These are phyloP conservation scores for Phaetusa simplex DNA, from an alignment of 2,113 vertebrate genomes.

Conservation along the genomic window DNA sequence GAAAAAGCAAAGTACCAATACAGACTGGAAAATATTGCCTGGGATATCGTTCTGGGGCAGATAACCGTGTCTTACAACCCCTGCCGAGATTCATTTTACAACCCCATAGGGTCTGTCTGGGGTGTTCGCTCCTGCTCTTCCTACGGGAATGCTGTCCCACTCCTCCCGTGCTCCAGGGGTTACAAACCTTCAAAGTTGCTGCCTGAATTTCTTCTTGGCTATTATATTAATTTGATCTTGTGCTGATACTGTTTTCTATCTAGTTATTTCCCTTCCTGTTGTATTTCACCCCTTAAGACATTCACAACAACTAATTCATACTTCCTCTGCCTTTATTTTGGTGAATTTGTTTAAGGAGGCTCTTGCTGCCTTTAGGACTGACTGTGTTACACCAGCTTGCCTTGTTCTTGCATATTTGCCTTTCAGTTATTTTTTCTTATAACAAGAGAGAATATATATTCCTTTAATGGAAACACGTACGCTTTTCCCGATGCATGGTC, in stretches of 20 bases:
- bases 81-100: neutral
- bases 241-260: neutral
- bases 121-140: neutral
- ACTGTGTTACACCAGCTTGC: neutral
- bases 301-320: neutral
- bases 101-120: neutral
- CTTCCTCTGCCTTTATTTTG: neutral
- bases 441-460: neutral
- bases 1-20: neutral
- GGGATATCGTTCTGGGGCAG: neutral
- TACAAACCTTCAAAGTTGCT: neutral
- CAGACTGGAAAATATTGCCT: neutral
- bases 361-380: neutral
- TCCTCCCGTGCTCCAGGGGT: neutral
- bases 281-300: neutral
- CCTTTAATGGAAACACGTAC: neutral
- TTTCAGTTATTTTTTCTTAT: neutral
- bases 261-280: neutral
- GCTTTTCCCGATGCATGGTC: neutral
- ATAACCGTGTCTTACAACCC: neutral
- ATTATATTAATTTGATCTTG: neutral
- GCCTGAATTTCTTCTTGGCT: neutral
- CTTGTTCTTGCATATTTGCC: neutral
- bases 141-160: fast-evolving
- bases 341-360: neutral